Conservation (phyloP, 2,113 vertebrate species). For the Hypocryptadius cinnamomeus region DNA sequence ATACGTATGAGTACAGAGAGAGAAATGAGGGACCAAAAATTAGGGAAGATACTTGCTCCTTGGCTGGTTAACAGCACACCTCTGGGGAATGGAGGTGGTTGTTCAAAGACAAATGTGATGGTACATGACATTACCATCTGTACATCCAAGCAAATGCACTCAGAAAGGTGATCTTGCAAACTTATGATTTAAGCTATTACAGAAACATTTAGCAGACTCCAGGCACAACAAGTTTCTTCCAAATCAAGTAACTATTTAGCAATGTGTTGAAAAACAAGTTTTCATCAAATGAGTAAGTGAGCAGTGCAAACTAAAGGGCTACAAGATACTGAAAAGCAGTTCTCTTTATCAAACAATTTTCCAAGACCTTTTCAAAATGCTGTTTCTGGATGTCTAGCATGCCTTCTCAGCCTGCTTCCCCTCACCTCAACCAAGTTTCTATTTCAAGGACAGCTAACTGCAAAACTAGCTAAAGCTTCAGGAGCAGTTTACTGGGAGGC, state of each 20-base stretch:
- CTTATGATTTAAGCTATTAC: neutral
- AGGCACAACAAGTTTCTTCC: neutral
- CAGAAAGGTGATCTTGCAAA: neutral
- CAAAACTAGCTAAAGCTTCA: neutral
- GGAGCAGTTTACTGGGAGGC: neutral
- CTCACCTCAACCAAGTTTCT: neutral
- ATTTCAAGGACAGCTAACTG: neutral
- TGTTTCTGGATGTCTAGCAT: neutral
- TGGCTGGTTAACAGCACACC: neutral
- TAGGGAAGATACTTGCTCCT: neutral
- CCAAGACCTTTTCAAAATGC: neutral
- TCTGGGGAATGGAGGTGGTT: neutral
- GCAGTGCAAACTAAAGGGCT: neutral
- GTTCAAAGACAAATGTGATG: neutral
- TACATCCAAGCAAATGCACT: neutral
- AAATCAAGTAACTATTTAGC: neutral
- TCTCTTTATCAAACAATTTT: neutral
- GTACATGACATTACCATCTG: neutral
- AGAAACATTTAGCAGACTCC: neutral
- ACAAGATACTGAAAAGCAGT: neutral
- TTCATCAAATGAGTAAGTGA: neutral
- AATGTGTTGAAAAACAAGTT: neutral
- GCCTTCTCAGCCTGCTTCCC: neutral
- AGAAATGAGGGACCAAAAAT: neutral
- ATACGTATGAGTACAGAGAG: neutral